Conservation (phyloP, 2,113 vertebrate species). For the Leptocoma aspasia region DNA sequence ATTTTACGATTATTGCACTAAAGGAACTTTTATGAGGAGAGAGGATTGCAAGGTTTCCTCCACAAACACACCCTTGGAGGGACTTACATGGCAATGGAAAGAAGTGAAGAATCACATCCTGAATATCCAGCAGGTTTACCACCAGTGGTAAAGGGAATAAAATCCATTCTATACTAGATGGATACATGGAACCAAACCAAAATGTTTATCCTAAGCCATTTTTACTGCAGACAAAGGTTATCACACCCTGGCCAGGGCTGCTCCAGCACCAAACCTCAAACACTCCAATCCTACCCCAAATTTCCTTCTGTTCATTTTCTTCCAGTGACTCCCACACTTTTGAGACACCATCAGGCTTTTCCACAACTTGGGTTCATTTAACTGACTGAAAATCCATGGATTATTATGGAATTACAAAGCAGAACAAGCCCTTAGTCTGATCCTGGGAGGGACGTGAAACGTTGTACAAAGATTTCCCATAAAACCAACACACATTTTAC, state of each 20-base stretch:
- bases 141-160: not conserved
- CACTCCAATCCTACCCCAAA: no score
- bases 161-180: accelerated
- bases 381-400: not conserved
- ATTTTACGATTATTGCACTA: not conserved
- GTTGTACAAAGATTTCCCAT: not conserved
- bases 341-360: not conserved
- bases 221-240: not conserved
- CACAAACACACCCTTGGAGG: not conserved
- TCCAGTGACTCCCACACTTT: not conserved
- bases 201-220: not conserved
- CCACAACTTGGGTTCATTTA: not conserved
- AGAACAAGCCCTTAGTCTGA: not conserved
- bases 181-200: not conserved
- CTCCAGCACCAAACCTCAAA: not conserved
- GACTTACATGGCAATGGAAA: not conserved
- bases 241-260: not conserved
- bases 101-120: not conserved
- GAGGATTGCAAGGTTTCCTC: not conserved
- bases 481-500: not conserved
- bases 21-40: not conserved
- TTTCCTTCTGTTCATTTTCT: not conserved
- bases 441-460: not conserved
- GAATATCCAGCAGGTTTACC: not conserved
- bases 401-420: not conserved